Conservation (phyloP, 35 echinoderm and acorn worm species). For the Hemicentrotus pulcherrimus region DNA sequence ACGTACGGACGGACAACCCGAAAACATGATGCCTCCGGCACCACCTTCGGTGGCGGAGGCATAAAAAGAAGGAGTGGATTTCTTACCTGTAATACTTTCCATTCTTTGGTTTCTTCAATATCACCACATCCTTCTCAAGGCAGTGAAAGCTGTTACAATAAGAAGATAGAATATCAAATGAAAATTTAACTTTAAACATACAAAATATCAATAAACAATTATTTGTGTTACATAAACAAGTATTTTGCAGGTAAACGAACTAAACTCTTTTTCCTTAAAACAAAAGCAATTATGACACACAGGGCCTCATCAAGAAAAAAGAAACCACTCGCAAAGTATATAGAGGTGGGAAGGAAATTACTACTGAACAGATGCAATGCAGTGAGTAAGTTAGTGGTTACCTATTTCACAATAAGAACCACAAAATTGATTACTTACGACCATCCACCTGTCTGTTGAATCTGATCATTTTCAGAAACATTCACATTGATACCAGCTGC, state of each 20-base stretch:
- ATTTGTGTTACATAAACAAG: not conserved
- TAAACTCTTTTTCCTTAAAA: too few species aligned
- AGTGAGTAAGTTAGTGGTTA: not conserved
- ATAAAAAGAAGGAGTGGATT: not conserved
- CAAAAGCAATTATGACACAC: too few species aligned
- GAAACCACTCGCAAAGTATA: too few species aligned
- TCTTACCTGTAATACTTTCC: slow-evolving; percentile 67
- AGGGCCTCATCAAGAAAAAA: not conserved
- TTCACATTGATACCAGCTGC: slow-evolving; percentile 53
- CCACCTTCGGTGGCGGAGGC: too few species aligned
- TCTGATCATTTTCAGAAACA: slow-evolving; percentile 42
- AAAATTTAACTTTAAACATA: not conserved
- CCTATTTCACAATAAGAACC: not conserved
- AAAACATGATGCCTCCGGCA: too few species aligned
- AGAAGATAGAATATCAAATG: not conserved
- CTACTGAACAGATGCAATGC: too few species aligned
- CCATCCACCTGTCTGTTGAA: slow-evolving; percentile 59
- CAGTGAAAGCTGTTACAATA: slow-evolving; percentile 74
- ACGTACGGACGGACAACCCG: too few species aligned
- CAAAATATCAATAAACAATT: not conserved
- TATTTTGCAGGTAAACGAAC: not conserved
- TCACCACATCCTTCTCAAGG: slow-evolving; percentile 87
- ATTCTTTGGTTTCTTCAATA: slow-evolving; percentile 81
- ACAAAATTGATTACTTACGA: slow-evolving; percentile 48
- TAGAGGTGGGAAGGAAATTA: too few species aligned